Evolutionary conservation across 2,888 invertebrate species (phyloP).

Genomic region (Ochlodes sylvanus): DNA sequence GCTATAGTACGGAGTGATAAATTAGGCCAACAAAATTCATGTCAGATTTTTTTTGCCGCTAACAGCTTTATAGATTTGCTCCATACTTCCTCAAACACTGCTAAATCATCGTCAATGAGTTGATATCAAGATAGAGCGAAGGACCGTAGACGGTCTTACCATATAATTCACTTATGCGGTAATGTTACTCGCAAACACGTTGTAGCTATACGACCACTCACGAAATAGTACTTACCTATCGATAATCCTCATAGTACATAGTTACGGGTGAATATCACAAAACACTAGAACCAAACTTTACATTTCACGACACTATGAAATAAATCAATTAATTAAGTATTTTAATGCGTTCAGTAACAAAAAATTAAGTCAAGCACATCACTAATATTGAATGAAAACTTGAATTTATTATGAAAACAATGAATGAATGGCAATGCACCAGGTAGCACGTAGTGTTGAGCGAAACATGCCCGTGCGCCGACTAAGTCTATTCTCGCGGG

Average conservation of each 20-base stretch:
- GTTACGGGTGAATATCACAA: constrained; percentile 9
- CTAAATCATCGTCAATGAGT: too few species aligned
- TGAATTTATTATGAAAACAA: neutral
- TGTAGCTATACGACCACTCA: too few species aligned
- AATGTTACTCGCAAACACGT: too few species aligned
- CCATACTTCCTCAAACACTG: too few species aligned
- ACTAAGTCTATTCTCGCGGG: constrained; percentile 34
- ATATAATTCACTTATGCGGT: too few species aligned
- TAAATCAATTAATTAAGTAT: neutral
- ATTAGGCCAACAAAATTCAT: too few species aligned
- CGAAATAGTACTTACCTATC: neutral
- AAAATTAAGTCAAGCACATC: neutral
- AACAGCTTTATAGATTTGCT: too few species aligned
- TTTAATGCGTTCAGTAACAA: neutral
- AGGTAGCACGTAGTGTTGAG: constrained; percentile 21
- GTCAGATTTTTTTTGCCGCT: too few species aligned
- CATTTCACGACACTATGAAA: constrained; percentile 13
- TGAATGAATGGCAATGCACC: neutral
- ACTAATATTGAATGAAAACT: neutral
- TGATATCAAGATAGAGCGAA: too few species aligned
- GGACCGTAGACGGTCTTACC: too few species aligned
- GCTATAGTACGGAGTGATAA: too few species aligned
- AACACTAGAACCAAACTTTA: constrained; percentile 3
- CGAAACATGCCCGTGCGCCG: constrained; percentile 38
- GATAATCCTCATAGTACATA: neutral